Percentiles rank a stretch among this genome's conserved stretches.
These are phyloP conservation scores for Lottia scabra DNA, from an alignment of 2,888 invertebrate genomes.

Conservation along the genomic window DNA sequence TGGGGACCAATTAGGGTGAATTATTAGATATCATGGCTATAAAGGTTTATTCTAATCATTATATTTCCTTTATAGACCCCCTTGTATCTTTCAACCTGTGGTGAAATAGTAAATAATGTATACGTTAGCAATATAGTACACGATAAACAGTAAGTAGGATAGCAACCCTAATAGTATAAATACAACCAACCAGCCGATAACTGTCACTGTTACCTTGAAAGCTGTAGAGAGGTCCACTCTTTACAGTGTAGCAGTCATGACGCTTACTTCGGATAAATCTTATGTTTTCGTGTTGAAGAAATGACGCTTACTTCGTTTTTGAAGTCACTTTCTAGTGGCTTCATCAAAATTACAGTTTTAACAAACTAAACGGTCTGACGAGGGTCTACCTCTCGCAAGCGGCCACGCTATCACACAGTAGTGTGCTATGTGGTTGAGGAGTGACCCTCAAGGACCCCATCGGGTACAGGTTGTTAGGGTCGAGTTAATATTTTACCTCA, in stretches of 20 bases:
- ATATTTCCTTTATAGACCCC: no score
- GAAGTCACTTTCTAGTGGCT: neutral
- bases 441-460: slow-evolving; percentile 5
- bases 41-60: no score
- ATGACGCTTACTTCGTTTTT: slow-evolving; percentile 1
- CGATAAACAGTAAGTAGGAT: no score
- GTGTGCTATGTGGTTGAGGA: neutral
- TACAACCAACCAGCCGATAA: no score
- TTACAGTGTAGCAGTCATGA: neutral
- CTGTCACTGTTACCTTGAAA: neutral
- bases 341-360: neutral
- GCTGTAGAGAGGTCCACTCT: neutral
- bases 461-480: neutral
- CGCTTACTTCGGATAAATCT: neutral
- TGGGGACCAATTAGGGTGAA: no score
- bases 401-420: slow-evolving; percentile 2
- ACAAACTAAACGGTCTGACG: neutral
- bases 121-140: no score
- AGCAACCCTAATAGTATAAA: no score
- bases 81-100: no score
- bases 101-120: no score
- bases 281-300: neutral
- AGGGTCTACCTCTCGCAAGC: neutral
- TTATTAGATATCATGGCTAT: no score
- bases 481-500: neutral